Evolutionary conservation across 1,140 invertebrate species (phyloP).

Genomic region (Aradophagus sp.): DNA sequence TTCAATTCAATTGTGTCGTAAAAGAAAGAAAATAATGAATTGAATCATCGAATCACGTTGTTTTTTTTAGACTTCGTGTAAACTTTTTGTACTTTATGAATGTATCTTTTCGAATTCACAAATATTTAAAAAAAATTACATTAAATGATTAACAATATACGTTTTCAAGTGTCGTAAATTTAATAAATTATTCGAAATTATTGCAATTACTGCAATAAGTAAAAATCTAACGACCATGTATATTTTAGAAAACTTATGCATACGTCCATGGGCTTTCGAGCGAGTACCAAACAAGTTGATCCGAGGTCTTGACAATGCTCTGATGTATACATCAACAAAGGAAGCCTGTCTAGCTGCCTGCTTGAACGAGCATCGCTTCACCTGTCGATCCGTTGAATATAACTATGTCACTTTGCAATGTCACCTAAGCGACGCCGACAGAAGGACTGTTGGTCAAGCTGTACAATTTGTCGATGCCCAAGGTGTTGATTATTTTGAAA

Average conservation of each 20-base stretch:
- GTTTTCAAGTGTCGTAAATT: too few species aligned
- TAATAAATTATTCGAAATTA: too few species aligned
- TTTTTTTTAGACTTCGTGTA: too few species aligned
- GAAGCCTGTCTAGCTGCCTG: conserved; percentile 94
- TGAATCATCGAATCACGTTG: too few species aligned
- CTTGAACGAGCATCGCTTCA: conserved; percentile 93
- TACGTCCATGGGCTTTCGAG: conserved; percentile 94
- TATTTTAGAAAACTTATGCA: conserved; percentile 89
- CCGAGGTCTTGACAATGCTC: conserved; percentile 89
- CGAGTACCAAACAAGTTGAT: conserved; percentile 94
- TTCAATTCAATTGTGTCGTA: too few species aligned
- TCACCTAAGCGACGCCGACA: conserved; percentile 90
- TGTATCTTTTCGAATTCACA: too few species aligned
- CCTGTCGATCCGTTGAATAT: conserved; percentile 93
- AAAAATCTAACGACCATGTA: too few species aligned
- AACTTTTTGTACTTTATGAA: too few species aligned
- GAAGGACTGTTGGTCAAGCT: conserved; percentile 87
- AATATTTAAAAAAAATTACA: too few species aligned
- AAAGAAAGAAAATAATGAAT: too few species aligned
- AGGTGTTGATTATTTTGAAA: conserved; percentile 96
- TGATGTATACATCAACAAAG: conserved; percentile 94
- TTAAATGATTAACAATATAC: too few species aligned
- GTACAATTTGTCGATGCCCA: conserved; percentile 91
- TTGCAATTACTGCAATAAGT: too few species aligned
- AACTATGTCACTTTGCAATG: conserved; percentile 94